Conservation (phyloP, 2,888 invertebrate genomes). For the Frankliniella fusca region DNA sequence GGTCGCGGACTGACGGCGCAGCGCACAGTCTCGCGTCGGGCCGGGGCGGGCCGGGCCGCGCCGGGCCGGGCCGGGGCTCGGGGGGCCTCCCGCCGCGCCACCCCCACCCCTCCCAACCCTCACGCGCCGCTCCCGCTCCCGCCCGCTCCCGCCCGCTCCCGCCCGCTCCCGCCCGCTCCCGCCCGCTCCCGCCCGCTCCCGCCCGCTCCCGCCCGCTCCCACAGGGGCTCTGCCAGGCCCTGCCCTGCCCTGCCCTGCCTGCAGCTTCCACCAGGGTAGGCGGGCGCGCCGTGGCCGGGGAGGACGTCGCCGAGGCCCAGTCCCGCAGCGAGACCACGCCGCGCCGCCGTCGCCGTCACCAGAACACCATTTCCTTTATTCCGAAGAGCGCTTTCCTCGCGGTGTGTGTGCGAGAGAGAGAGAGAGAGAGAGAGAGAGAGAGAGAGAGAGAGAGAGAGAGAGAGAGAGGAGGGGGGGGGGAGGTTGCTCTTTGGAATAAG, state of each 20-base stretch:
- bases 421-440: too few species aligned
- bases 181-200: neutral
- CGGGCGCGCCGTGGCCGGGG: neutral
- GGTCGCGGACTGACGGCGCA: slow-evolving; percentile 16
- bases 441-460: too few species aligned
- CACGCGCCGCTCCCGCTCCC: neutral
- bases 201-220: neutral
- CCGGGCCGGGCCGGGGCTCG: neutral
- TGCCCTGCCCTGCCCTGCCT: neutral
- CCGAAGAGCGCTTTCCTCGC: too few species aligned
- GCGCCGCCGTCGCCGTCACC: too few species aligned
- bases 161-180: neutral
- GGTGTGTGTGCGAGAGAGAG: too few species aligned
- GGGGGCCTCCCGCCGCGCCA: neutral
- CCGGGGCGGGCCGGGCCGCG: neutral
- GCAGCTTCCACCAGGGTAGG: neutral
- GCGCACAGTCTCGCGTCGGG: neutral
- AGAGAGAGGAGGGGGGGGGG: too few species aligned
- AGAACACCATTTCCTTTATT: too few species aligned
- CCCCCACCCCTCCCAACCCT: neutral
- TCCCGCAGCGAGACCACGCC: too few species aligned
- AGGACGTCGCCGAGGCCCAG: too few species aligned
- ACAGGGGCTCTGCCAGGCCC: neutral
- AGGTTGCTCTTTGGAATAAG: too few species aligned
- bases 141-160: neutral